Evolutionary conservation across 1,140 invertebrate genomes (phyloP).

Genomic region (Metopolophium dirhodum): DNA sequence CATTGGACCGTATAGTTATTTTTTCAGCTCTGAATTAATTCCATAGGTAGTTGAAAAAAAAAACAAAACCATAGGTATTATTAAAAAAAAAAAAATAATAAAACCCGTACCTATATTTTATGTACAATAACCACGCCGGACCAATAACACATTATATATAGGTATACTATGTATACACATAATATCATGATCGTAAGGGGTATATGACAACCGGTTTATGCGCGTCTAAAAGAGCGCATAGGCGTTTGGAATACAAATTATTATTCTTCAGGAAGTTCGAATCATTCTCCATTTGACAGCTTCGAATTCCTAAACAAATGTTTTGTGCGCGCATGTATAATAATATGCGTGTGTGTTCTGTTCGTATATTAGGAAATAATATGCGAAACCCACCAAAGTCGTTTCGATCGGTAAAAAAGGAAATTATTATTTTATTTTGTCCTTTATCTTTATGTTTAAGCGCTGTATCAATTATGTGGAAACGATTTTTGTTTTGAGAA

Average conservation of each 20-base stretch:
- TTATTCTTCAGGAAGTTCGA: slow-evolving; percentile 38
- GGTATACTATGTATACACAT: background rate
- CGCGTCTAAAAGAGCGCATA: slow-evolving; percentile 30
- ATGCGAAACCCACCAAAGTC: background rate
- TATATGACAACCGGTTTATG: slow-evolving; percentile 39
- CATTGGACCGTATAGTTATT: background rate
- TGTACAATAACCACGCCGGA: background rate
- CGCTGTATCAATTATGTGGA: no score
- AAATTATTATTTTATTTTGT: background rate
- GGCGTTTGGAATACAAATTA: slow-evolving; percentile 53
- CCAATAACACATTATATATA: background rate
- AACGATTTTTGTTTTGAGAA: no score
- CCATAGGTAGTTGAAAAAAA: background rate
- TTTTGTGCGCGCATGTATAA: background rate
- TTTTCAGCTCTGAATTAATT: slow-evolving; percentile 24
- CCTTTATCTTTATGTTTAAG: no score
- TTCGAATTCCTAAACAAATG: slow-evolving; percentile 22
- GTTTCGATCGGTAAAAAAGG: background rate
- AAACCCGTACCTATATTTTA: slow-evolving; percentile 1
- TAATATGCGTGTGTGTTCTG: background rate
- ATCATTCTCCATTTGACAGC: slow-evolving; percentile 47
- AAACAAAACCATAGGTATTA: background rate
- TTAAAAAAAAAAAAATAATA: background rate
- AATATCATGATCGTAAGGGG: slow-evolving; percentile 18
- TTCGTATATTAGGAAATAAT: background rate